Evolutionary conservation across 2,113 vertebrate genomes (phyloP).

Genomic region (Hyaena hyaena): DNA sequence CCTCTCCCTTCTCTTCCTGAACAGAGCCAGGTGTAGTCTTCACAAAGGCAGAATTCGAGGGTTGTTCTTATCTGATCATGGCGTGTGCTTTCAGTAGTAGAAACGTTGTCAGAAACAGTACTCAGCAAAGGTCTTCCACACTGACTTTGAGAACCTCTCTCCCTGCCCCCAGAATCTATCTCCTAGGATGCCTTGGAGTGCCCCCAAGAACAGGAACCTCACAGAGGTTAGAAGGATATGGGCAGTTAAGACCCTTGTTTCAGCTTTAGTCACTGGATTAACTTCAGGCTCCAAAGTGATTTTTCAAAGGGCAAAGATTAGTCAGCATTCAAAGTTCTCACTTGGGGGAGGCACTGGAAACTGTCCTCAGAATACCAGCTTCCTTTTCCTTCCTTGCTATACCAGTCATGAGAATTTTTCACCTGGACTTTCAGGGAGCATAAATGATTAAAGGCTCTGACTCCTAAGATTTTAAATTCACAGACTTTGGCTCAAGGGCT

Average conservation of each 20-base stretch:
- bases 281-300: not conserved
- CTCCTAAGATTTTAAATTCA: not conserved
- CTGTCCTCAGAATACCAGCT: not conserved
- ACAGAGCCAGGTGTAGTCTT: slow-evolving; percentile 71
- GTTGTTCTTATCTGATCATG: slow-evolving; percentile 79
- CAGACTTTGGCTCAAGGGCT: not conserved
- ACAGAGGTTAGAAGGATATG: not conserved
- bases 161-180: not conserved
- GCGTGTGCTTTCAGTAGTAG: slow-evolving; percentile 77
- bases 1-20: slow-evolving; percentile 68
- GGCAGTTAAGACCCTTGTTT: not conserved
- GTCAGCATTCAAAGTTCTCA: not conserved
- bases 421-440: not conserved
- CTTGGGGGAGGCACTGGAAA: not conserved
- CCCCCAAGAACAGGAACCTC: not conserved
- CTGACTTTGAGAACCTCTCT: not conserved
- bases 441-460: not conserved
- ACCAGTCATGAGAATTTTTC: not conserved
- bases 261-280: not conserved
- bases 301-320: slow-evolving; percentile 30
- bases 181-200: not conserved
- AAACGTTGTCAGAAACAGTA: slow-evolving; percentile 81
- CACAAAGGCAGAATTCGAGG: slow-evolving; percentile 76
- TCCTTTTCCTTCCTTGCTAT: not conserved
- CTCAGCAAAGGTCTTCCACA: slow-evolving; percentile 62